These are phyloP conservation scores for Phengaris arion DNA, from an alignment of 2,888 invertebrate genomes.

Conservation along the genomic window DNA sequence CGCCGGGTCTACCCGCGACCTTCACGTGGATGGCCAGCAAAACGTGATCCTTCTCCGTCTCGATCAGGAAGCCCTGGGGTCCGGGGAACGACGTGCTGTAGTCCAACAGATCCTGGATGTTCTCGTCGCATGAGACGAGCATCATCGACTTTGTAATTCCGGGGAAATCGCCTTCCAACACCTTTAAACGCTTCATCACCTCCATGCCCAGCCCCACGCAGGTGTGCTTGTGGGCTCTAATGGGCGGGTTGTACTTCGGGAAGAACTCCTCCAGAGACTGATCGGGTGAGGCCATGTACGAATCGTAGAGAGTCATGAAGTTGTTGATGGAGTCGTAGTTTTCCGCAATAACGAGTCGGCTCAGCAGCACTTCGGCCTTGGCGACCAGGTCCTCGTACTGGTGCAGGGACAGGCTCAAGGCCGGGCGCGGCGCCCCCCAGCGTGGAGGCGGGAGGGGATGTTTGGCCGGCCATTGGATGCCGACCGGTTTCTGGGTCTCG, in stretches of 20 bases:
- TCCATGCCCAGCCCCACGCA: conserved; percentile 95
- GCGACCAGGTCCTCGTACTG: conserved; percentile 91
- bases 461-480: conserved; percentile 68
- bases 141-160: conserved; percentile 84
- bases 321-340: conserved; percentile 95
- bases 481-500: conserved; percentile 50
- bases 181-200: conserved; percentile 84
- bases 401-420: conserved; percentile 86
- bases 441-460: conserved; percentile 73
- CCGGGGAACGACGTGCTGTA: conserved; percentile 82
- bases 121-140: conserved; percentile 94
- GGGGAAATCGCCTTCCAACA: conserved; percentile 81
- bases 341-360: conserved; percentile 90
- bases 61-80: conserved; percentile 80
- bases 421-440: conserved; percentile 72
- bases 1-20: conserved; percentile 86
- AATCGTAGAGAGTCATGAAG: conserved; percentile 85
- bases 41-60: conserved; percentile 93
- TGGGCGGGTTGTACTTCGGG: conserved; percentile 89
- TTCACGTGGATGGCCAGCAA: conserved; percentile 88
- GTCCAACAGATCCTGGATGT: conserved; percentile 81
- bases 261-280: conserved; percentile 86
- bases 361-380: conserved; percentile 89
- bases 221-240: conserved; percentile 90
- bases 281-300: conserved; percentile 83